A percentile compares a stretch with the other conserved stretches of the same genome.
phyloP scores from a whole-genome alignment of 2,888 invertebrate species.

The Gastrophysa polygoni region DNA sequence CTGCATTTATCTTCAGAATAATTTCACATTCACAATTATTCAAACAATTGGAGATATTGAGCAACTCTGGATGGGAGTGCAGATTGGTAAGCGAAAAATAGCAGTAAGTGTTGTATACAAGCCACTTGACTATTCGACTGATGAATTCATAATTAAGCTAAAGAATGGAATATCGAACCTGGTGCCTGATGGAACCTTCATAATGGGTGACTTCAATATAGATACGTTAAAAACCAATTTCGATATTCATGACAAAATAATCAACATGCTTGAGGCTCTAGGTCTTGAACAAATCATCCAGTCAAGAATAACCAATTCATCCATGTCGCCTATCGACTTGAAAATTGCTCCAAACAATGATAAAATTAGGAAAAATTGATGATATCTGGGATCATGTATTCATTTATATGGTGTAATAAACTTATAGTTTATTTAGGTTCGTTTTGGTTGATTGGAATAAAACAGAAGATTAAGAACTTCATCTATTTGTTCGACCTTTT shows the following conservation, averaged over 20 bases:
- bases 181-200: background rate
- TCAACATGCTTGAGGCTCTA: background rate
- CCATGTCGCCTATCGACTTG: background rate
- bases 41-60: background rate
- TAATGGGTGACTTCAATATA: slow-evolving; percentile 1
- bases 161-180: too few relatives aligned
- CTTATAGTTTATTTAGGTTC: too few relatives aligned
- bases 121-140: background rate
- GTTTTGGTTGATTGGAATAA: too few relatives aligned
- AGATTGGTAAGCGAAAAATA: background rate
- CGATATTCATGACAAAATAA: background rate
- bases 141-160: background rate
- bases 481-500: too few relatives aligned
- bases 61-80: background rate
- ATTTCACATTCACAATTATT: background rate
- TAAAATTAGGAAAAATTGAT: too few relatives aligned
- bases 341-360: too few relatives aligned
- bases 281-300: background rate
- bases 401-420: too few relatives aligned
- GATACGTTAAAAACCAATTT: background rate
- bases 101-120: background rate
- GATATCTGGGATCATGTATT: too few relatives aligned
- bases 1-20: too few relatives aligned
- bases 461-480: too few relatives aligned
- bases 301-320: background rate